Conservation (phyloP, 2,113 vertebrate species). For the Vireo altiloquus region DNA sequence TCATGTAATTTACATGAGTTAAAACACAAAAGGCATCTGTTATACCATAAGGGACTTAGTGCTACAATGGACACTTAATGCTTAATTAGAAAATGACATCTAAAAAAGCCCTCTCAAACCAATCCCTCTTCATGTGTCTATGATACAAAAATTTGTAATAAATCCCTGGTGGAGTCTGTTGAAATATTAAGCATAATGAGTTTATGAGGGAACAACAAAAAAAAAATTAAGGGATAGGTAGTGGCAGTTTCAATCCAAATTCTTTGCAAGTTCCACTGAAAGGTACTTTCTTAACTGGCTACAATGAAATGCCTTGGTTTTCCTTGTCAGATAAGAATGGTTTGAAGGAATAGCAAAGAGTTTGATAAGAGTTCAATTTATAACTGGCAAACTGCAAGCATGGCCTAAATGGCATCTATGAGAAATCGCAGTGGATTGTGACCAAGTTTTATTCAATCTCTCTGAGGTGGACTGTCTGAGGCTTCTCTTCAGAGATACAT, state of each 20-base stretch:
- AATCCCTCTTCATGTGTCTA: background rate
- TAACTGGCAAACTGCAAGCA: background rate
- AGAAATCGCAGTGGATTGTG: background rate
- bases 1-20: constrained; percentile 45
- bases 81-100: constrained; percentile 16
- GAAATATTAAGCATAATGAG: background rate
- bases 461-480: background rate
- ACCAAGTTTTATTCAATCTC: background rate
- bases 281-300: background rate
- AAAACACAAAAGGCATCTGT: constrained; percentile 53
- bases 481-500: background rate
- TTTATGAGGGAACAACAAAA: background rate
- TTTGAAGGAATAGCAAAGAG: background rate
- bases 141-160: background rate
- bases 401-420: background rate
- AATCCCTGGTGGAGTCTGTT: background rate
- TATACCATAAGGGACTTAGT: constrained; percentile 11
- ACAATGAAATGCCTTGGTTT: background rate
- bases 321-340: background rate
- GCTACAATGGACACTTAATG: background rate
- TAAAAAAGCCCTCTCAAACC: background rate
- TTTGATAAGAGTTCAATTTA: background rate
- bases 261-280: background rate
- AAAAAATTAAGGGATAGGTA: background rate
- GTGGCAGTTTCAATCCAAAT: background rate